Base-by-base conservation (phyloP, 2,888 invertebrate species). In the Napeogenes inachia region DNA sequence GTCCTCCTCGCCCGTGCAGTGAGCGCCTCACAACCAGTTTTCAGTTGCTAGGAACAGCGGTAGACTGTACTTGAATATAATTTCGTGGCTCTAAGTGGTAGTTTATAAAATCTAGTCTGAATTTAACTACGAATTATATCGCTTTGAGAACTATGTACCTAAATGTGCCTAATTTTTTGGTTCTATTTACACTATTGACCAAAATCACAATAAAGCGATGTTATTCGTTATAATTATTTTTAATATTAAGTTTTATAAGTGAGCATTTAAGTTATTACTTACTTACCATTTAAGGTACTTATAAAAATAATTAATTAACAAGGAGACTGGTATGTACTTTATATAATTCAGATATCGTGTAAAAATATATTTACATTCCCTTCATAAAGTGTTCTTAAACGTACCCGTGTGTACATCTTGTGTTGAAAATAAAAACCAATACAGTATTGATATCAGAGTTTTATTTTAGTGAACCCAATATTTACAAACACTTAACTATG, bases 271-370 rank as follows among this genome's bases (percentile, higher is more conserved):
- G 89, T 85, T 85, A 86, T 85, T 79, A 78, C 75, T 74, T 83
- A 82, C 75, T 76, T 67, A 67, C 62, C 78, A 77, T 71, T 66
- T 79, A 78, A 79, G 79, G 82, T 87, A 88, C 87, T 88, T 87
- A 85, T 76, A 73, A 61, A 66, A 57, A 70, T 88, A 82, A 79
- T 81, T 84, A 21, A 82, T 78, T 80, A 83, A 85, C 84, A 81
- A 85, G 87, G 89, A 89, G 89, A 89, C 89, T 89, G 89, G 84
- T 84, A 84, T 87, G 85, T 87, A 87, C 86, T 87, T 84, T 84
- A 76, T 75, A 67, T 80, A 80, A 76, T 71, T 73, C 78, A 77
- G 73, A 78, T 79, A 79, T 78, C 75, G 73, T 81, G 77, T 82
- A 78, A 79, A 21, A 75, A 77, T 81, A 77, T 84, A 79, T 84